Evolutionary conservation across 37 sponge, comb jelly and placozoan genomes (phyloP).

Genomic region (Theonella swinhoei): DNA sequence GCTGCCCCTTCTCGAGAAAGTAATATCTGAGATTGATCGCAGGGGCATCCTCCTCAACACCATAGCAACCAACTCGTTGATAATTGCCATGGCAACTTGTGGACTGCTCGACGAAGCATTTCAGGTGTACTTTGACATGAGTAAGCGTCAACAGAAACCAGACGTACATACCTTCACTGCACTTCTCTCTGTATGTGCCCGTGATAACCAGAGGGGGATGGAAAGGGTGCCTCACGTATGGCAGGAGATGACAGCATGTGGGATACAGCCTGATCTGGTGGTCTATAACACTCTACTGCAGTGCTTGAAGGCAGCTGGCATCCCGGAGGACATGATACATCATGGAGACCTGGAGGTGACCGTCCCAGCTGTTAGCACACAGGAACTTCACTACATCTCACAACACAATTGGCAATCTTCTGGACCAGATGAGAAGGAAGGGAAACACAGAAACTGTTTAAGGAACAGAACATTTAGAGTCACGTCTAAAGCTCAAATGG

Average conservation of each 20-base stretch:
- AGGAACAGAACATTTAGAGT: background rate
- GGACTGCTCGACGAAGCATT: conserved; percentile 32
- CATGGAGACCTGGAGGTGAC: background rate
- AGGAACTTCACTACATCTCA: background rate
- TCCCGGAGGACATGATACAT: conserved; percentile 16
- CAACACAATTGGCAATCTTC: background rate
- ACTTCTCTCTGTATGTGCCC: conserved; percentile 39
- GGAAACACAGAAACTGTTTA: too few relatives aligned
- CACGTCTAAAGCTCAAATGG: background rate
- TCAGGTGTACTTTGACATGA: conserved; percentile 44
- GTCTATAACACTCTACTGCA: conserved; percentile 50
- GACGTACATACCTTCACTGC: conserved; percentile 50
- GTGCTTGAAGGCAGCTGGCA: conserved; percentile 55
- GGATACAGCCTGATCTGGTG: conserved; percentile 34
- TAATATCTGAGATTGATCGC: conserved; percentile 64
- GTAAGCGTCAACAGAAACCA: conserved; percentile 12
- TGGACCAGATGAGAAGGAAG: too few relatives aligned
- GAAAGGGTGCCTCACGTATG: conserved; percentile 38
- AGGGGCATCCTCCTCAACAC: conserved; percentile 50
- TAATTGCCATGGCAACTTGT: conserved; percentile 59
- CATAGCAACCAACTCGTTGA: conserved; percentile 54
- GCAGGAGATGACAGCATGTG: conserved; percentile 35
- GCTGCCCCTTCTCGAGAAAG: conserved; percentile 13
- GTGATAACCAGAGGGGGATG: conserved; percentile 40
- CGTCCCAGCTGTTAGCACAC: background rate